Percentiles rank a stretch among this genome's conserved stretches.
Evolutionary conservation across 2,113 vertebrate genomes (phyloP).

Genomic region (Urocitellus parryii): DNA sequence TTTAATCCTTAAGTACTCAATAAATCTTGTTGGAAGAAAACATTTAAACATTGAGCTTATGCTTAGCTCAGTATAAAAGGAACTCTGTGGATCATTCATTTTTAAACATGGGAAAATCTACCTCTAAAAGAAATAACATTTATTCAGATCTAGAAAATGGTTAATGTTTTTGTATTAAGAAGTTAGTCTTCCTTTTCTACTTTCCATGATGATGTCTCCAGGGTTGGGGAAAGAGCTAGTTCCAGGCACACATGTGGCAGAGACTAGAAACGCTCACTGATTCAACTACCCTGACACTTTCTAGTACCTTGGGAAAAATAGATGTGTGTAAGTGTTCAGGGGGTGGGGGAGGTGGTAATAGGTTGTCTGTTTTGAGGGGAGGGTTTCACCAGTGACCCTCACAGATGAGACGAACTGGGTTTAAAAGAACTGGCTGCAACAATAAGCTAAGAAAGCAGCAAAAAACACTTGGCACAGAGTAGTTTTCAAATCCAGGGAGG

Average conservation of each 20-base stretch:
- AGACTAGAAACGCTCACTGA: background rate
- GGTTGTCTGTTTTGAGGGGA: background rate
- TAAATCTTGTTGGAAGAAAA: background rate
- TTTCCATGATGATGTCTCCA: background rate
- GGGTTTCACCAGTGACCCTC: no score
- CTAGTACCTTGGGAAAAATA: background rate
- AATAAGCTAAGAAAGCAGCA: no score
- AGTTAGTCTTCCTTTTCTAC: background rate
- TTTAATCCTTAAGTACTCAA: background rate
- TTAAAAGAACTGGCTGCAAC: no score
- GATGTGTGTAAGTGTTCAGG: background rate
- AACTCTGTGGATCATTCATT: background rate
- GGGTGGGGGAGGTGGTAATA: no score
- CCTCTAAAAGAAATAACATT: background rate
- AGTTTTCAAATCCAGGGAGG: no score
- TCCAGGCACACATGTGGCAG: background rate
- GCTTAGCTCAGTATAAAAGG: background rate
- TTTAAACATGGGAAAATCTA: background rate
- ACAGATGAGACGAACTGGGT: no score
- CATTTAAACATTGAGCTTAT: background rate
- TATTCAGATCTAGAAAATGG: background rate
- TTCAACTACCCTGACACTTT: background rate
- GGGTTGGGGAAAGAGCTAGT: background rate
- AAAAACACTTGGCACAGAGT: no score
- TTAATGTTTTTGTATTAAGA: background rate